Evolutionary conservation across 2,113 vertebrate species (phyloP).

Genomic region (Ophthalmolycus amberensis): DNA sequence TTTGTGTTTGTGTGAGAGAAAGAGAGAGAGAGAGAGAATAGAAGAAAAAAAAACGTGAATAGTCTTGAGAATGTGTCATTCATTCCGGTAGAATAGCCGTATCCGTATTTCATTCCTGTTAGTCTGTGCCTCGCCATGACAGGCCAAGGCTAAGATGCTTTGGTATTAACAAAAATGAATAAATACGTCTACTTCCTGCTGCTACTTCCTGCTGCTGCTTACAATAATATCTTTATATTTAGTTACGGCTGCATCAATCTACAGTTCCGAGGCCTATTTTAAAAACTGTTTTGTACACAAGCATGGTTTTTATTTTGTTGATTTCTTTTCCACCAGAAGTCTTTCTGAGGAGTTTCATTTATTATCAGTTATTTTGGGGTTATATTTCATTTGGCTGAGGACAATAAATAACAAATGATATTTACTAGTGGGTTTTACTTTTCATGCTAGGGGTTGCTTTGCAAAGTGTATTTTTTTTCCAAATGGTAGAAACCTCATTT

Average conservation of each 20-base stretch:
- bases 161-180: constrained; percentile 18
- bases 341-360: constrained; percentile 19
- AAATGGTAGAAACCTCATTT: constrained; percentile 42
- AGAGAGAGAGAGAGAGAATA: constrained; percentile 13
- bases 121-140: neutral
- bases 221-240: constrained; percentile 33
- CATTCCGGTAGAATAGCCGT: constrained; percentile 42
- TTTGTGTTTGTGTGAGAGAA: constrained; percentile 61
- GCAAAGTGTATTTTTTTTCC: constrained; percentile 9
- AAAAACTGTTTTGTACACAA: neutral
- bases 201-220: neutral
- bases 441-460: neutral
- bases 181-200: constrained; percentile 9
- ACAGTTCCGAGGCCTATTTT: constrained; percentile 20
- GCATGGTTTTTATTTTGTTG: constrained; percentile 1
- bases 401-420: constrained; percentile 28
- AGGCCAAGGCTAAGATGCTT: constrained; percentile 17
- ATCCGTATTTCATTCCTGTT: constrained; percentile 7
- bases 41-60: constrained; percentile 17
- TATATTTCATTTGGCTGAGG: constrained; percentile 25
- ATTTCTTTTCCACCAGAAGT: neutral
- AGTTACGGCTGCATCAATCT: neutral
- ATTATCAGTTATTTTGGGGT: constrained; percentile 39
- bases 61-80: constrained; percentile 43
- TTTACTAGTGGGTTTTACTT: constrained; percentile 2